A percentile compares a stretch with the other conserved stretches of the same genome.
phyloP scores from a whole-genome alignment of 2,113 vertebrate species.

The Chiloscyllium plagiosum region DNA sequence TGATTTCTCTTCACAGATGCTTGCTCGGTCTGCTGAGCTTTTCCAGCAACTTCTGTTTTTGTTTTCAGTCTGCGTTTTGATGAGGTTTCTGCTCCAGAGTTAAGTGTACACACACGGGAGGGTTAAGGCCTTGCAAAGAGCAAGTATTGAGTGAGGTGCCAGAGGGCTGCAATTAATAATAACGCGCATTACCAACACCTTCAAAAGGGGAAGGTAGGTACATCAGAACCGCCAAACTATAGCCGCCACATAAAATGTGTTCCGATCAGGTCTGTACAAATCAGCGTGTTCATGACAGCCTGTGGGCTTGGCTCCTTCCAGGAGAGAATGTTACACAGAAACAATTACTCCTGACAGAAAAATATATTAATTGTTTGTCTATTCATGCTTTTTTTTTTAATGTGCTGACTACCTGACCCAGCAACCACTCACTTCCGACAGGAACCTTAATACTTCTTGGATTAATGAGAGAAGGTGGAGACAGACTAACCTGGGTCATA shows the following conservation, averaged over 20 bases:
- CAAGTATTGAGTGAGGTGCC: background rate
- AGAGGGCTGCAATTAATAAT: background rate
- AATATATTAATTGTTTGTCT: background rate
- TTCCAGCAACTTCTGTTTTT: too few relatives aligned
- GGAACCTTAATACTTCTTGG: background rate
- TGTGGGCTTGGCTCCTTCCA: background rate
- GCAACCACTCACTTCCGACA: background rate
- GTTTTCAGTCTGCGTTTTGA: background rate
- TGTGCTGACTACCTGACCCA: background rate
- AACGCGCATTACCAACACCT: background rate
- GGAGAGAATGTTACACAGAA: background rate
- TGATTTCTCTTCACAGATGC: too few relatives aligned
- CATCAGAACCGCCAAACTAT: too few relatives aligned
- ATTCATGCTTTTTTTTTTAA: background rate
- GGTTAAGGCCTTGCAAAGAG: background rate
- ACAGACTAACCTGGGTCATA: background rate
- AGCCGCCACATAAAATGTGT: background rate
- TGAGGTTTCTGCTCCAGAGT: background rate
- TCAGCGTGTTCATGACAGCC: background rate
- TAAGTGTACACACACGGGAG: background rate
- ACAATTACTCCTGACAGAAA: background rate
- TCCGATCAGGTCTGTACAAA: background rate
- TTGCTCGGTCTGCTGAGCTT: too few relatives aligned
- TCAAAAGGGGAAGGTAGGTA: background rate
- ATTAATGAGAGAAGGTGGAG: background rate